Evolutionary conservation across 2,797 vertebrate species (phyloP).

Genomic region (Siniperca obscura): DNA sequence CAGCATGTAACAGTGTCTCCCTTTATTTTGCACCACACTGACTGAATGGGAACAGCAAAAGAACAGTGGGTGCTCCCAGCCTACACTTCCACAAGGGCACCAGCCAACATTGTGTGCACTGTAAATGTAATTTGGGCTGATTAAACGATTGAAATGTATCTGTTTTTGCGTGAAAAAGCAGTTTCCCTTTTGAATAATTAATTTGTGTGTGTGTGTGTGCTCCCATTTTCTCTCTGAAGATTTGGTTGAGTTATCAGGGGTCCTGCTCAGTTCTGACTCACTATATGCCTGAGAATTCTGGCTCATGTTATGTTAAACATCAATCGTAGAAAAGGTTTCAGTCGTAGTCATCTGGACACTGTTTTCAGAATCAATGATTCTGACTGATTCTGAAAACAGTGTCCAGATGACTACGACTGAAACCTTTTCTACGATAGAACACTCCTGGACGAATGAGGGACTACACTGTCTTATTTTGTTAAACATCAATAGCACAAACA

Average conservation of each 20-base stretch:
- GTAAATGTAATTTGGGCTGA: slow-evolving; percentile 54
- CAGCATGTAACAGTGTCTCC: slow-evolving; percentile 53
- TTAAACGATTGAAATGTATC: slow-evolving; percentile 63
- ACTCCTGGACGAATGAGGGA: no score
- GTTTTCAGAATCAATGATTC: no score
- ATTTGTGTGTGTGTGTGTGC: slow-evolving; percentile 37
- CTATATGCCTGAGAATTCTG: slow-evolving; percentile 47
- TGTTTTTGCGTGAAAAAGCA: slow-evolving; percentile 67
- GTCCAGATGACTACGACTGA: no score
- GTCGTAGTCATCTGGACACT: no score
- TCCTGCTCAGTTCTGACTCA: slow-evolving; percentile 44
- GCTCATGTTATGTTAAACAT: slow-evolving; percentile 41
- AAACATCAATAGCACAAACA: slow-evolving; percentile 13
- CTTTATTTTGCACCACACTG: slow-evolving; percentile 57
- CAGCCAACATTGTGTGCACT: slow-evolving; percentile 27
- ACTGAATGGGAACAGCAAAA: slow-evolving; percentile 75
- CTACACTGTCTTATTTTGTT: no score
- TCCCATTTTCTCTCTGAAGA: slow-evolving; percentile 28
- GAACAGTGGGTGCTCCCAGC: slow-evolving; percentile 34
- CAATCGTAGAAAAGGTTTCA: no score
- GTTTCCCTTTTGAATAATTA: slow-evolving; percentile 66
- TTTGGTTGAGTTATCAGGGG: slow-evolving; percentile 31
- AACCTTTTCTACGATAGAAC: no score
- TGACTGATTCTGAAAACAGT: no score
- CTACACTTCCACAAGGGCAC: slow-evolving; percentile 25